Percentiles rank a stretch among this genome's conserved stretches.
Conservation (phyloP, 1,140 invertebrate genomes). For the Penaeus chinensis region DNA sequence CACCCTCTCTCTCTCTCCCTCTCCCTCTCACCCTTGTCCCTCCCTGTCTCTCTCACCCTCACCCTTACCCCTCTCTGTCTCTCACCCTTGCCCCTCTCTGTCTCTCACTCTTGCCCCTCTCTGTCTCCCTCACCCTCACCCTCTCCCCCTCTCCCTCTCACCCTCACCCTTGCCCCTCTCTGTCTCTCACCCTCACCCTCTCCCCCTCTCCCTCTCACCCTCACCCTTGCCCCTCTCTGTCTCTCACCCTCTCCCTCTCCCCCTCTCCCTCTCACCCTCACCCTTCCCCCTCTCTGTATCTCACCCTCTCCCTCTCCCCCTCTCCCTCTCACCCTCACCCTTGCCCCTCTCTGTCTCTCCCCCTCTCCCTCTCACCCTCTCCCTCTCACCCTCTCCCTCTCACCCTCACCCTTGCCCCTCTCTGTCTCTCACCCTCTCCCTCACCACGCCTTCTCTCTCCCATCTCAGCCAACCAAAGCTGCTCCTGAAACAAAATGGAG, state of each 20-base stretch:
- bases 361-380: not conserved
- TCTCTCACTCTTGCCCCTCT: too few species aligned
- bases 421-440: not conserved
- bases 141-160: not conserved
- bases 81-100: slow-evolving; percentile 17
- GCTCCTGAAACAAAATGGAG: too few species aligned
- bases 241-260: not conserved
- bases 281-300: slow-evolving; percentile 2
- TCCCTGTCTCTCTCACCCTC: not conserved
- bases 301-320: slow-evolving; percentile 13
- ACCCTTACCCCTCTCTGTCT: slow-evolving; percentile 16
- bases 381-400: too few species aligned
- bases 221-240: not conserved
- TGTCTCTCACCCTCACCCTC: not conserved
- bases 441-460: too few species aligned
- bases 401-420: too few species aligned
- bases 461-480: too few species aligned
- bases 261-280: not conserved
- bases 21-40: not conserved
- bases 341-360: not conserved
- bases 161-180: not conserved
- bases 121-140: not conserved
- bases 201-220: slow-evolving; percentile 2
- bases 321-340: not conserved
- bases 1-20: not conserved